Evolutionary conservation across 2,888 invertebrate species (phyloP).

Genomic region (Lasioglossum marginatum): DNA sequence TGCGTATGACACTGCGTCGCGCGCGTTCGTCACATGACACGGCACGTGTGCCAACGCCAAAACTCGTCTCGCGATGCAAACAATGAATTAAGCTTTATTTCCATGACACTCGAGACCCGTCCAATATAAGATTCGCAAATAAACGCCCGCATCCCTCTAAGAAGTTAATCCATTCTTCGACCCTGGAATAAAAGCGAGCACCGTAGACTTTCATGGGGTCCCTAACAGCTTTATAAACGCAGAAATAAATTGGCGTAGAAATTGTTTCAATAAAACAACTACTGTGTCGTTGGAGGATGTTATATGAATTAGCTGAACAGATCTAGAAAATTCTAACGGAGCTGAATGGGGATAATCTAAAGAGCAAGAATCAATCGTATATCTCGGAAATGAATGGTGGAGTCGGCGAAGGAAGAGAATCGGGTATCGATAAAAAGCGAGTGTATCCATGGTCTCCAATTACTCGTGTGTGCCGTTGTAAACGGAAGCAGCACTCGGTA

Average conservation of each 20-base stretch:
- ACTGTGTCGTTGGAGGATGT: not conserved
- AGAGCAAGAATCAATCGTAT: not conserved
- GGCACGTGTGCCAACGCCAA: slow-evolving; percentile 80
- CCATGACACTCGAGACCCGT: slow-evolving; percentile 44
- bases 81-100: slow-evolving; percentile 74
- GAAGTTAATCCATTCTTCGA: slow-evolving; percentile 40
- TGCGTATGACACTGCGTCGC: slow-evolving; percentile 66
- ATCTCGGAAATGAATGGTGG: not conserved
- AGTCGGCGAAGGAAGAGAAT: not conserved
- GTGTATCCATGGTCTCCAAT: not conserved
- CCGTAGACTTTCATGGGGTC: not conserved
- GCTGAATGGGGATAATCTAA: not conserved
- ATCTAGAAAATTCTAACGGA: not conserved
- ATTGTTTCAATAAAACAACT: not conserved
- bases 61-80: slow-evolving; percentile 77
- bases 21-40: slow-evolving; percentile 81
- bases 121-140: slow-evolving; percentile 50
- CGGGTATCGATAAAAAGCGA: not conserved
- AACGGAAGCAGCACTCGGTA: slow-evolving; percentile 21
- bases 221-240: not conserved
- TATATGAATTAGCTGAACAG: too few species aligned
- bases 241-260: not conserved
- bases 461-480: slow-evolving; percentile 18
- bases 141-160: slow-evolving; percentile 34
- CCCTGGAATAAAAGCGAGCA: not conserved